Evolutionary conservation across 2,888 invertebrate genomes (phyloP).

Genomic region (Lasioglossum malachurum): DNA sequence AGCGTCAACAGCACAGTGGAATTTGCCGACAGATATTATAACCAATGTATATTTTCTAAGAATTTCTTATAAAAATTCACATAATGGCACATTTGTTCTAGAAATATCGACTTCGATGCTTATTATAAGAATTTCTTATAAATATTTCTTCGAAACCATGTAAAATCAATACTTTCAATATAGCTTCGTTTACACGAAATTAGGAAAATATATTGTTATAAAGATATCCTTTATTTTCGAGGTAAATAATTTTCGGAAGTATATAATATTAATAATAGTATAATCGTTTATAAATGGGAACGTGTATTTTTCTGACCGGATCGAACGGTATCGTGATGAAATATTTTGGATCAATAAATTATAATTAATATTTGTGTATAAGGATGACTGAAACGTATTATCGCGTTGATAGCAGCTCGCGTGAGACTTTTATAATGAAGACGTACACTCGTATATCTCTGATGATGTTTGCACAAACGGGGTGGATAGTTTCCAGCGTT

Average conservation of each 20-base stretch:
- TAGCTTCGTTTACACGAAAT: not conserved
- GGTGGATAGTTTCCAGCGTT: not conserved
- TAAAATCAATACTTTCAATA: not conserved
- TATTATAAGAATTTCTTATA: not conserved
- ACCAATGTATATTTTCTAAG: not conserved
- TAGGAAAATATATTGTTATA: not conserved
- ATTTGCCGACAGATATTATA: not conserved
- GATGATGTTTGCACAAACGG: not conserved
- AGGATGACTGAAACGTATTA: not conserved
- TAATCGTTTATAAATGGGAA: not conserved
- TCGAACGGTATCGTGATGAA: not conserved
- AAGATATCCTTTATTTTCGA: not conserved
- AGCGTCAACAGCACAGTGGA: not conserved
- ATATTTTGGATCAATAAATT: not conserved
- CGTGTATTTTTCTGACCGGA: not conserved
- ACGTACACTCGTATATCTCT: constrained; percentile 2
- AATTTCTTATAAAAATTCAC: not conserved
- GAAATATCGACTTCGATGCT: not conserved
- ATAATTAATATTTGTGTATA: not conserved
- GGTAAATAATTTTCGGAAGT: not conserved
- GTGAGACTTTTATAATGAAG: not conserved
- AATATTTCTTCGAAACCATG: not conserved
- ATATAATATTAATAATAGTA: not conserved
- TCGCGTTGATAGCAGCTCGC: not conserved
- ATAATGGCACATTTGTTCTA: not conserved